These are phyloP conservation scores for Daubentonia madagascariensis DNA, from an alignment of 2,113 vertebrate species.

Conservation along the genomic window DNA sequence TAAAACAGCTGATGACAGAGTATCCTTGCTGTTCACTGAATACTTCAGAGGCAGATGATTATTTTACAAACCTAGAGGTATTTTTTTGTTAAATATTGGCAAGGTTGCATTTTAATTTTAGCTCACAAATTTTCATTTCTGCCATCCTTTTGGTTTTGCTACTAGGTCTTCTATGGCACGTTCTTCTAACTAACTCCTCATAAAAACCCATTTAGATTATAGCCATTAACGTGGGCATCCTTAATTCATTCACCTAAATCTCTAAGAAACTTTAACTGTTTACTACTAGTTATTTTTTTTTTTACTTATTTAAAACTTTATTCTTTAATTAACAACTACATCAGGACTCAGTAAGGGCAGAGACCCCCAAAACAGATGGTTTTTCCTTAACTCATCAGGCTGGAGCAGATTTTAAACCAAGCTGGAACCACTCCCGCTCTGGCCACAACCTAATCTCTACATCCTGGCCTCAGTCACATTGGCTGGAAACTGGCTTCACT, in stretches of 20 bases:
- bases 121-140: not conserved
- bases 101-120: not conserved
- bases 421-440: not conserved
- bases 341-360: not conserved
- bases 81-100: not conserved
- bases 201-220: not conserved
- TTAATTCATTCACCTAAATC: not conserved
- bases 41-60: not conserved
- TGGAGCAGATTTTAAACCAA: not conserved
- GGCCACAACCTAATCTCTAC: not conserved
- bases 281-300: too few species aligned
- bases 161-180: not conserved
- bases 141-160: not conserved
- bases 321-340: not conserved
- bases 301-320: not conserved
- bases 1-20: not conserved
- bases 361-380: not conserved
- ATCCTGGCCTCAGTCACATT: not conserved
- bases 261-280: not conserved
- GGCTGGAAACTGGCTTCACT: not conserved
- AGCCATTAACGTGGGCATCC: not conserved
- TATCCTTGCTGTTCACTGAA: not conserved
- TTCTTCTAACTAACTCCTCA: not conserved
- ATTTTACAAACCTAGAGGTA: not conserved
- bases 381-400: not conserved